These are phyloP conservation scores for Drosophila pruinosa DNA, from an alignment of 1,140 invertebrate genomes.

Conservation along the genomic window DNA sequence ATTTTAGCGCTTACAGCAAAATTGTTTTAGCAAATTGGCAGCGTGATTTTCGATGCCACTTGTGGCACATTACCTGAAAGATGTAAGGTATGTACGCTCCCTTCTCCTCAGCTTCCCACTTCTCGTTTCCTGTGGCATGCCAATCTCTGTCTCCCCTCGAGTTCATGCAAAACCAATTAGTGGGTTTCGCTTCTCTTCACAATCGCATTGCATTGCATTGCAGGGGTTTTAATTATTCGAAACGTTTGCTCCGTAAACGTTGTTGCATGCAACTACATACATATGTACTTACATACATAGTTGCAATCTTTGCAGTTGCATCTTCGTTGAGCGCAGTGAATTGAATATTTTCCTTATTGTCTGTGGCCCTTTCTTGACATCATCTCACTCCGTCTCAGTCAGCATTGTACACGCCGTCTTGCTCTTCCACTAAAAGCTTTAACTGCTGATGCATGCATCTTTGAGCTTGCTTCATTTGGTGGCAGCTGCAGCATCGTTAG, in stretches of 20 bases:
- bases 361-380: neutral
- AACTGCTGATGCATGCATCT: conserved; percentile 47
- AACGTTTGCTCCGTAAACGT: conserved; percentile 33
- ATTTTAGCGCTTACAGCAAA: conserved; percentile 7
- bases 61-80: conserved; percentile 35
- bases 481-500: conserved; percentile 22
- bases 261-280: conserved; percentile 2
- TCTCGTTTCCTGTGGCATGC: neutral
- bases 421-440: neutral
- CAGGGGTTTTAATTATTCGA: conserved; percentile 38
- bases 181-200: conserved; percentile 70
- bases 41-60: conserved; percentile 42
- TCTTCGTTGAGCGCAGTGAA: conserved; percentile 4
- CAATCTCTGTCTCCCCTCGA: conserved; percentile 20
- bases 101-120: neutral
- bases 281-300: neutral
- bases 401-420: neutral
- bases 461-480: conserved; percentile 26
- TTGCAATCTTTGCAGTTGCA: conserved; percentile 18
- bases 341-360: conserved; percentile 18
- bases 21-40: conserved; percentile 29
- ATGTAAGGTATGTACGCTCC: neutral
- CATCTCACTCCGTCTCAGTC: neutral
- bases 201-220: conserved; percentile 43
- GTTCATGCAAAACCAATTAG: conserved; percentile 78